A percentile compares a stretch with the other conserved stretches of the same genome.
phyloP scores from a whole-genome alignment of 2,888 invertebrate species.

The Trichopoda pennipes region DNA sequence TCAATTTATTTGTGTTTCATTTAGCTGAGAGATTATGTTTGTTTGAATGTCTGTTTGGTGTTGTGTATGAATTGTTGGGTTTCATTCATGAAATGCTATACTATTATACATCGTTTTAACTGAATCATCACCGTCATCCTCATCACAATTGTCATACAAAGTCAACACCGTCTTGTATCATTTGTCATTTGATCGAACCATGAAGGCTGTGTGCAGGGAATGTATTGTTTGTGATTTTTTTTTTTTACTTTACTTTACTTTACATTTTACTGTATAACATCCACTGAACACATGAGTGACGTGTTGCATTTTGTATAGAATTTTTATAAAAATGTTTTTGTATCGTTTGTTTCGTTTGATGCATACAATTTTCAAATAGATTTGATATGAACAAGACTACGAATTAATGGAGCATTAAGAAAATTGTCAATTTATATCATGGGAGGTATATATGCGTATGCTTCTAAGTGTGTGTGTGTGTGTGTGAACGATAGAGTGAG shows the following conservation, averaged over 20 bases:
- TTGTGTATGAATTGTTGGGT: constrained; percentile 53
- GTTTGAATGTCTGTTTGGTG: constrained; percentile 9
- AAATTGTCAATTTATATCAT: constrained; percentile 49
- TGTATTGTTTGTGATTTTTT: constrained; percentile 31
- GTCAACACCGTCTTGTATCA: constrained; percentile 67
- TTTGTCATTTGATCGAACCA: constrained; percentile 67
- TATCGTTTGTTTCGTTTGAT: constrained; percentile 41
- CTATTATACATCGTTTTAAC: constrained; percentile 61
- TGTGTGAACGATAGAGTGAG: constrained; percentile 2
- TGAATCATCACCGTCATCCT: constrained; percentile 65
- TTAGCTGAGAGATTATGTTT: background rate
- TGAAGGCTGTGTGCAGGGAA: constrained; percentile 51
- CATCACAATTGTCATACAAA: constrained; percentile 64
- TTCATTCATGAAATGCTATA: constrained; percentile 67
- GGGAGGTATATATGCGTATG: background rate
- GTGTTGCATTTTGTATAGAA: constrained; percentile 51
- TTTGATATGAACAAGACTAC: constrained; percentile 46
- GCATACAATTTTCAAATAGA: constrained; percentile 43
- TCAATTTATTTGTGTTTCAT: constrained; percentile 29
- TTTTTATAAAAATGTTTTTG: constrained; percentile 42
- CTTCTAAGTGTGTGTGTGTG: background rate
- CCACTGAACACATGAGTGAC: constrained; percentile 61
- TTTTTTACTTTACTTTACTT: constrained; percentile 30
- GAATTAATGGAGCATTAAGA: constrained; percentile 64
- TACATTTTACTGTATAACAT: constrained; percentile 36